Percentiles rank a stretch among this genome's conserved stretches.
Evolutionary conservation across 2,113 vertebrate genomes (phyloP).

Genomic region (Chloebia gouldiae): DNA sequence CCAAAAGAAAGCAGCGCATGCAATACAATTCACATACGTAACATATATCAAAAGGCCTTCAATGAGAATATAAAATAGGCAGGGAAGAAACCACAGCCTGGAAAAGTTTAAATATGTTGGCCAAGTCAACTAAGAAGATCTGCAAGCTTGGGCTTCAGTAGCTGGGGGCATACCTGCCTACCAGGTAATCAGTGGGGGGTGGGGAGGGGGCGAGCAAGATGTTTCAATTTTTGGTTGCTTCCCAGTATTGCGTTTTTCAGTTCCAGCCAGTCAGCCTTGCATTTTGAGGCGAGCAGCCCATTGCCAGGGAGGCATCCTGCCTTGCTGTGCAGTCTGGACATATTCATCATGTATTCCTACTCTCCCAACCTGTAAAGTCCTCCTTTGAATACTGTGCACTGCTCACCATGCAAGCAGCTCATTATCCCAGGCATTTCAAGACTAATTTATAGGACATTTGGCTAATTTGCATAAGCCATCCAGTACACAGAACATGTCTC

Average conservation of each 20-base stretch:
- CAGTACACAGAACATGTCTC: conserved; percentile 41
- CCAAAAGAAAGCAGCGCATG: neutral
- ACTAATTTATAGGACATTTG: conserved; percentile 58
- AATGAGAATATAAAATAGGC: neutral
- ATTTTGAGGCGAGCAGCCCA: neutral
- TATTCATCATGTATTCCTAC: neutral
- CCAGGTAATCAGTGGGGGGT: neutral
- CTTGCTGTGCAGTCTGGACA: neutral
- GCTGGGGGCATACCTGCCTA: neutral
- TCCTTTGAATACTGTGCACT: neutral
- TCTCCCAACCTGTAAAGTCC: neutral
- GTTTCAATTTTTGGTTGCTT: neutral
- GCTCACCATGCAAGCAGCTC: neutral
- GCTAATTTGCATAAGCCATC: conserved; percentile 61
- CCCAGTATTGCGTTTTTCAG: neutral
- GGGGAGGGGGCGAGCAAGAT: neutral
- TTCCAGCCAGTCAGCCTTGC: neutral
- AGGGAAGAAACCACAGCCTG: neutral
- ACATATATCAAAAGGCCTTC: neutral
- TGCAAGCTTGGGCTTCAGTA: neutral
- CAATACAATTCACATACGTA: neutral
- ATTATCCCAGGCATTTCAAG: conserved; percentile 50
- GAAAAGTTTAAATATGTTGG: neutral
- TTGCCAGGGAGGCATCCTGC: neutral
- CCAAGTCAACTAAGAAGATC: neutral